Evolutionary conservation across 2,797 vertebrate species (phyloP), one percentile per base, ranked within the genome.

Genomic region (Neosalanx taihuensis): DNA sequence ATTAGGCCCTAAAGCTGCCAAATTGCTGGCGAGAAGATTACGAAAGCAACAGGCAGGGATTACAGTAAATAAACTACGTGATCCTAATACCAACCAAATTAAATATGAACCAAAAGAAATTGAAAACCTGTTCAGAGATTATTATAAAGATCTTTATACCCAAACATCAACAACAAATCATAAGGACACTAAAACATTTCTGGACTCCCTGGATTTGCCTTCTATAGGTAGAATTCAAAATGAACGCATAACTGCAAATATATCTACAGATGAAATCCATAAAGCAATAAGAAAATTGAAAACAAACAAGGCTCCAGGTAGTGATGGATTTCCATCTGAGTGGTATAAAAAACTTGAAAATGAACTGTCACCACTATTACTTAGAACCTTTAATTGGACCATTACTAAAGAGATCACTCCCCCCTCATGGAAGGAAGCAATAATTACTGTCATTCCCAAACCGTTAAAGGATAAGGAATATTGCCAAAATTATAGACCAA

Each of bases 141-240:
- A 56, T 6, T 68, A 57, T 15, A 57, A 68, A 31, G 26, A 6
- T 13, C n/a, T 60, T 0, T 72, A 66, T 46, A 37, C 69, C 2
- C 58, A 71, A 62, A 13, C 69, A 30, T 26, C 61, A 6, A 29
- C 30, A 33, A 7, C 35, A 46, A 49, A 62, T 49, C 12, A 5
- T 23, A 4, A 5, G 6, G 15, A 56, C 29, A 61, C 49, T 26
- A 23, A 70, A 15, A 0, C 29, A 4, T 62, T 70, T 23, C 46
- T 70, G 7, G 51, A 70, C 35, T 63, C 69, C 18, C 58, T 51
- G 37, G 58, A 68, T 33, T 49, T 68, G 33, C 66, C 66, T 23
- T 68, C 51, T 7, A 68, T 68, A 56, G 51, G 49, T 31, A 49
- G 57, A 15, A 3, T 10, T 2, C 66, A 68, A 13, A 68, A 68